Percentiles rank a stretch among this genome's conserved stretches.
Conservation (phyloP, 2,113 vertebrate species). For the Setophaga kirtlandii region DNA sequence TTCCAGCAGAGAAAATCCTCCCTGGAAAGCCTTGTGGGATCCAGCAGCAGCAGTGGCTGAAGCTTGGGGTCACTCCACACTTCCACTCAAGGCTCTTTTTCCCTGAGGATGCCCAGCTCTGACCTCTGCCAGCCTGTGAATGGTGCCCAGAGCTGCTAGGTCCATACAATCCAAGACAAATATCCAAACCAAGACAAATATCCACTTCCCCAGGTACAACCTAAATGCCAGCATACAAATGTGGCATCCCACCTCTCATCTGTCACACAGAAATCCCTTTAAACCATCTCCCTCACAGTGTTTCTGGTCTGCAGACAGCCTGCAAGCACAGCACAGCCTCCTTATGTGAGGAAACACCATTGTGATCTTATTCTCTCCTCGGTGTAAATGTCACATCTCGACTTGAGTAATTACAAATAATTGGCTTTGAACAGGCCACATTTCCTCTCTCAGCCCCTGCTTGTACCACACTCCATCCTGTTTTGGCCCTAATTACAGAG, state of each 20-base stretch:
- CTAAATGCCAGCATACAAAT: background rate
- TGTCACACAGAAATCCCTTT: background rate
- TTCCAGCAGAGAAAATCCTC: background rate
- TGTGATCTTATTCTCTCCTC: background rate
- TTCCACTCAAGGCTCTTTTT: background rate
- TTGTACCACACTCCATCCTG: slow-evolving; percentile 9
- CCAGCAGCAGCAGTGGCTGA: background rate
- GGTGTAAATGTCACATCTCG: slow-evolving; percentile 1
- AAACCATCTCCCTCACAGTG: background rate
- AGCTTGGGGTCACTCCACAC: background rate
- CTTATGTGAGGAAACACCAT: background rate
- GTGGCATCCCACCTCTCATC: background rate
- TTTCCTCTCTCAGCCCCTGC: slow-evolving; percentile 7
- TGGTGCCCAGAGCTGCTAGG: background rate
- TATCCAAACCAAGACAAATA: background rate
- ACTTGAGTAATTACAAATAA: background rate
- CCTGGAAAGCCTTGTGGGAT: accelerated
- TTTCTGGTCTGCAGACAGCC: background rate
- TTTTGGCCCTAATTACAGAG: slow-evolving; percentile 43
- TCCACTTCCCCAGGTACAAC: background rate
- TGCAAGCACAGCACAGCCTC: background rate
- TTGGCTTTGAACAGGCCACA: background rate
- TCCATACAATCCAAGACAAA: accelerated
- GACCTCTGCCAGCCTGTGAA: background rate
- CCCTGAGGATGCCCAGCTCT: background rate